A percentile compares a stretch with the other conserved stretches of the same genome.
phyloP scores from a whole-genome alignment of 2,797 vertebrate species.

The Oreochromis mossambicus region DNA sequence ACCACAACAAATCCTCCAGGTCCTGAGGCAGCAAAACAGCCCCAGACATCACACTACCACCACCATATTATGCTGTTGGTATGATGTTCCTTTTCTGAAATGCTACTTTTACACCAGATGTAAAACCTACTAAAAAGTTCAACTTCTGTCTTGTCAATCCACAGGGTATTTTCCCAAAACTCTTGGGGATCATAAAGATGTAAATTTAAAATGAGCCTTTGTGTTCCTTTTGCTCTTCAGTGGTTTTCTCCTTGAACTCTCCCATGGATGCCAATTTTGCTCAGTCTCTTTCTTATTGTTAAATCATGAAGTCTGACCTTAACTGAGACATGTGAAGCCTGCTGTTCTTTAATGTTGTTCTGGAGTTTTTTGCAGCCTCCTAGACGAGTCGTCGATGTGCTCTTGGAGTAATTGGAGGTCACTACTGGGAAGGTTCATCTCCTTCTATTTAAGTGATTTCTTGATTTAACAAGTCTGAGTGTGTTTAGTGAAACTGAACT shows the following conservation, averaged over 20 bases:
- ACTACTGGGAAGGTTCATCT: not conserved
- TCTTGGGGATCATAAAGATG: not conserved
- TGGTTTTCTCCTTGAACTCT: not conserved
- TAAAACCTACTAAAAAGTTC: not conserved
- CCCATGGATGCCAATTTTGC: not conserved
- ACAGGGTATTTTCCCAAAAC: not conserved
- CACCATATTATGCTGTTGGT: not conserved
- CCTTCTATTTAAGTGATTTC: not conserved
- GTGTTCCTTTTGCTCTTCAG: not conserved
- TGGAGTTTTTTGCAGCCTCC: not conserved
- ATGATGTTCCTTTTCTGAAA: not conserved
- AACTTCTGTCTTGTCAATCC: not conserved
- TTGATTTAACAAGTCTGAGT: not conserved
- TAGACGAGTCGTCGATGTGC: not conserved
- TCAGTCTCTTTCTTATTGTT: not conserved
- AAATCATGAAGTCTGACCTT: not conserved
- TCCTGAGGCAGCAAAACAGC: not conserved
- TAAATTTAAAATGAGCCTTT: not conserved
- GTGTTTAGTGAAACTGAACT: not conserved
- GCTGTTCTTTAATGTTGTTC: not conserved
- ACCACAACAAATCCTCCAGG: not conserved
- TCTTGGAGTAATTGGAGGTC: not conserved
- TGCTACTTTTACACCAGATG: not conserved
- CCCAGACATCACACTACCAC: not conserved
- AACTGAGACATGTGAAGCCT: not conserved